Evolutionary conservation across 1,140 invertebrate genomes (phyloP).

Genomic region (Dendroctonus ponderosae): DNA sequence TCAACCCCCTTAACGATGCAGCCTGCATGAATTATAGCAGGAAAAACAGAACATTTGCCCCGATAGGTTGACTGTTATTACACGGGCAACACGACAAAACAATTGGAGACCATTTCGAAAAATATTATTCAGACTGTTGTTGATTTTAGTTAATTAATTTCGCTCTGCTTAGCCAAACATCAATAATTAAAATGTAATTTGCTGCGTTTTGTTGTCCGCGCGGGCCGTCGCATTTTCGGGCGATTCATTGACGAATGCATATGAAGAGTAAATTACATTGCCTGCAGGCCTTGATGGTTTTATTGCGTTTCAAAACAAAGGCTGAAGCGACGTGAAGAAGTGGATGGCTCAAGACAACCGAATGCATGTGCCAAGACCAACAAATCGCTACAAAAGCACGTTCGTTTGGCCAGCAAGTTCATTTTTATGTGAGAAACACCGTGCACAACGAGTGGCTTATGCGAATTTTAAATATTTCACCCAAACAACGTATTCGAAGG

Average conservation of each 20-base stretch:
- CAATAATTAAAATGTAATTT: slow-evolving; percentile 30
- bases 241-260: no score
- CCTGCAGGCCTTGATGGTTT: no score
- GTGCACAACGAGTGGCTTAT: slow-evolving; percentile 2
- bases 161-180: slow-evolving; percentile 20
- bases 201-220: slow-evolving; percentile 2
- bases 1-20: no score
- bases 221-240: no score
- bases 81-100: slow-evolving; percentile 3
- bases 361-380: no score
- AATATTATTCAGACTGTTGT: slow-evolving; percentile 20
- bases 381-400: background rate
- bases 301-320: no score
- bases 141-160: slow-evolving; percentile 29
- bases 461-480: slow-evolving; percentile 14
- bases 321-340: no score
- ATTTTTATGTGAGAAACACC: slow-evolving; percentile 16
- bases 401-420: background rate
- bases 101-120: slow-evolving; percentile 6
- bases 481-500: background rate
- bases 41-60: no score
- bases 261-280: no score
- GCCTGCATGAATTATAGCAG: no score
- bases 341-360: no score
- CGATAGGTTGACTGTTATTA: background rate